Percentiles rank a stretch among this genome's conserved stretches.
Conservation (phyloP, 2,113 vertebrate species). For the Neotoma lepida region DNA sequence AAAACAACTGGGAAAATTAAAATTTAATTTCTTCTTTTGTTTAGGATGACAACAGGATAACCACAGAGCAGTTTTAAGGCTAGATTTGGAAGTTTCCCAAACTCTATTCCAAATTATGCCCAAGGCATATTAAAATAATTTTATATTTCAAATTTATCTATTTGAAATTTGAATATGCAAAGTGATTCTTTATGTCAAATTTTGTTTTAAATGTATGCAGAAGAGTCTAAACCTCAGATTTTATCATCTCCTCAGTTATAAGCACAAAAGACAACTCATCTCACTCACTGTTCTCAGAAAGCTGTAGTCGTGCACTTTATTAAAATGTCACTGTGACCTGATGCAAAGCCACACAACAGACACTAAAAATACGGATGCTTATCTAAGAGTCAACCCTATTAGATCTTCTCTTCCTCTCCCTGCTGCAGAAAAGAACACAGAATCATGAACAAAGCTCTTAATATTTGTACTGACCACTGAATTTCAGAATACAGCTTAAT, state of each 20-base stretch:
- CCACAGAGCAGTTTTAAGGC: slow-evolving; percentile 5
- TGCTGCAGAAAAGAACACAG: slow-evolving; percentile 23
- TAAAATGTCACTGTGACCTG: slow-evolving; percentile 30
- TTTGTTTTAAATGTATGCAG: slow-evolving; percentile 23
- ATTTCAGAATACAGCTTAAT: slow-evolving; percentile 32
- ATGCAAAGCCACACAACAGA: background rate
- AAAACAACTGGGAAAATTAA: slow-evolving; percentile 38
- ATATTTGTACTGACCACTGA: background rate
- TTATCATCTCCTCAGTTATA: background rate
- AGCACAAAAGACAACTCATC: background rate
- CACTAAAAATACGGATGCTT: background rate
- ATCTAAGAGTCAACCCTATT: background rate
- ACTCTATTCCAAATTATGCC: slow-evolving; percentile 50
- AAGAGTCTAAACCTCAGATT: slow-evolving; percentile 13
- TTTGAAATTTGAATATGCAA: slow-evolving; percentile 58
- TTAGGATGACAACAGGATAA: slow-evolving; percentile 25
- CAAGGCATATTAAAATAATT: slow-evolving; percentile 46
- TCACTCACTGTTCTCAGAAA: slow-evolving; percentile 48
- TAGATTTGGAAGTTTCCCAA: slow-evolving; percentile 42
- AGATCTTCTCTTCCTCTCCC: slow-evolving; percentile 6
- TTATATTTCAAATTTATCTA: slow-evolving; percentile 44
- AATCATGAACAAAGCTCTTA: slow-evolving; percentile 10
- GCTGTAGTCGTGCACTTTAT: slow-evolving; percentile 7
- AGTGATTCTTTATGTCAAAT: slow-evolving; percentile 27
- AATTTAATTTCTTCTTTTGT: slow-evolving; percentile 9